Evolutionary conservation across 2,888 invertebrate genomes (phyloP), one percentile per base, ranked within the genome.

Genomic region (Macroteleia sp.): DNA sequence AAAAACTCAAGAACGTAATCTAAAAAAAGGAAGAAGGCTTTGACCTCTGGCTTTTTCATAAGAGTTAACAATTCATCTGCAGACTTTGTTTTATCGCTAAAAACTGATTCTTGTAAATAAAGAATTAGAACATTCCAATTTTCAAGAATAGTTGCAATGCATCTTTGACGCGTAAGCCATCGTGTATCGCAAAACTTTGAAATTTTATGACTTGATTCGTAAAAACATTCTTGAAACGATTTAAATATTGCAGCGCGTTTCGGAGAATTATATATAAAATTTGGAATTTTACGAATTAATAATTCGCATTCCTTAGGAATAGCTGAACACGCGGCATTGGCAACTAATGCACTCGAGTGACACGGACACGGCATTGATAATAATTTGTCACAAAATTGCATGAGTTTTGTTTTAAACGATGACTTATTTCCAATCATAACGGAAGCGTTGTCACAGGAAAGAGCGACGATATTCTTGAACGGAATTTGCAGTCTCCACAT

Each of bases 331-430:
- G 80, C 71, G 1, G 54, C 41, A 10, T 50, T 32, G 4, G 32
- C 19, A 50, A 50, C 12, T 48, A 41, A 41, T 3, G 41, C 41
- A 20, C 3, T 17, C 1, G 41, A 20, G 12, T 41, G 41, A 34
- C 77, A 77, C 25, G 41, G 41, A 41, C 41, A 41, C 4, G 41
- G 19, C 1, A 41, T 10, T 3, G 41, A 20, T 20, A 76, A 9
- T 1, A 76, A 30, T 8, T 34, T 34, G 12, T 42, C 6, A 56
- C 12, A 30, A 20, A 25, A 25, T 39, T 25, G 2, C 4, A 10
- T n/a, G n/a, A 73, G 16, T 44, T 44, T 52, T 1, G 69, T 67
- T 22, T 62, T 62, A 20, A 81, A 80, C n/a, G 81, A 79, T 14
- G 39, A 57, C 25, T 73, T 36, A 19, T 16, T 22, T 5, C 42